phyloP scores from a whole-genome alignment of 2,113 vertebrate species.

The Piaya cayana region DNA sequence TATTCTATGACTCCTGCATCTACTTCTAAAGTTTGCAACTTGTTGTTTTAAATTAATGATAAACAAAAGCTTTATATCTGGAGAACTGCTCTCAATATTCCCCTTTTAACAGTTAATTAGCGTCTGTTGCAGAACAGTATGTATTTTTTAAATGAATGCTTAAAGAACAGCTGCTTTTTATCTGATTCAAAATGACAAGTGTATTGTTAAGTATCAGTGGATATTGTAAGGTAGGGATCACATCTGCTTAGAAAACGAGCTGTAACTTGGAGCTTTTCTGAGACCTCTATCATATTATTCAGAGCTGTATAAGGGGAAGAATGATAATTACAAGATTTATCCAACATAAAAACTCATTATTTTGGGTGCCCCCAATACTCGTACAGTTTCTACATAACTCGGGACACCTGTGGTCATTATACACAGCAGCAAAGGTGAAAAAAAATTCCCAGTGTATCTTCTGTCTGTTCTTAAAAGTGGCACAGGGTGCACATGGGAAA shows the following conservation, averaged over 20 bases:
- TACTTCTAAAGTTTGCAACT: slow-evolving; percentile 36
- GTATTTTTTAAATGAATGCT: slow-evolving; percentile 37
- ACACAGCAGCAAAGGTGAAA: background rate
- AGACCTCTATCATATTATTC: background rate
- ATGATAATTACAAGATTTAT: background rate
- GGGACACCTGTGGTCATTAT: background rate
- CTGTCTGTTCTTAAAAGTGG: background rate
- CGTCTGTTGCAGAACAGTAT: slow-evolving; percentile 7
- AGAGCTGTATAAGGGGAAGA: background rate
- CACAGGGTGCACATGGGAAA: background rate
- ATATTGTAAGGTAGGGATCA: slow-evolving; percentile 38
- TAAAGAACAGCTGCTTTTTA: slow-evolving; percentile 65
- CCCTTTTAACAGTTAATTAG: slow-evolving; percentile 52
- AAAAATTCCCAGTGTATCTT: background rate
- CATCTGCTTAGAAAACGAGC: slow-evolving; percentile 43
- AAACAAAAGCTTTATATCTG: slow-evolving; percentile 54
- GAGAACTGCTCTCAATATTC: slow-evolving; percentile 35
- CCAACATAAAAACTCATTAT: background rate
- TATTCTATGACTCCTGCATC: background rate
- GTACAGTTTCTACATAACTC: rapidly evolving
- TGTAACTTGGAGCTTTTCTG: background rate
- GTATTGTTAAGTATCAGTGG: slow-evolving; percentile 41
- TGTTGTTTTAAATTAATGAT: slow-evolving; percentile 58
- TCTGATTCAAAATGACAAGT: slow-evolving; percentile 42
- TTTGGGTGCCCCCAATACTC: background rate